Evolutionary conservation across 2,797 vertebrate genomes (phyloP).

Genomic region (Mus spretus): DNA sequence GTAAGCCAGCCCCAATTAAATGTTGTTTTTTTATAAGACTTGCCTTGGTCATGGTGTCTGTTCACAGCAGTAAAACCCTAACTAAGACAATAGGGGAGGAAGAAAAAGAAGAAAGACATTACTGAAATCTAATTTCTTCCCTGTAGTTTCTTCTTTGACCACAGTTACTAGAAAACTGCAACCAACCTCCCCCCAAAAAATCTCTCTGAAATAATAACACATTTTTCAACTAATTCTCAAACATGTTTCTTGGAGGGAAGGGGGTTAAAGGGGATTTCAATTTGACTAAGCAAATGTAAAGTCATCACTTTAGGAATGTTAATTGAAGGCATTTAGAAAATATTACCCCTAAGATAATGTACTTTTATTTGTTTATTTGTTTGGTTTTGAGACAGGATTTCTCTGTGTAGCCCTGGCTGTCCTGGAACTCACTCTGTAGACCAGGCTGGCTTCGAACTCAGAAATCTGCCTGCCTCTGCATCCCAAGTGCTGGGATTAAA

Average conservation of each 20-base stretch:
- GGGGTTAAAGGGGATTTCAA: not conserved
- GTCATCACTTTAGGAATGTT: conserved; percentile 30
- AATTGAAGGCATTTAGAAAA: not conserved
- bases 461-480: no score
- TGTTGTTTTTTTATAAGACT: no score
- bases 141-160: not conserved
- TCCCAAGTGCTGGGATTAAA: no score
- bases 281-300: conserved; percentile 54
- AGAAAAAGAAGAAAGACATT: not conserved
- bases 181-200: not conserved
- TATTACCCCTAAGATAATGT: no score
- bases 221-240: conserved; percentile 49
- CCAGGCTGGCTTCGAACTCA: no score
- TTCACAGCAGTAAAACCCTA: no score
- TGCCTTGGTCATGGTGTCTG: no score
- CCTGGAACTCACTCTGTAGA: no score
- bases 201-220: not conserved
- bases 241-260: not conserved
- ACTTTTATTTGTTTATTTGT: no score
- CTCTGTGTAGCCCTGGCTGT: no score
- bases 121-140: not conserved
- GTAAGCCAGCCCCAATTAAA: no score
- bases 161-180: not conserved
- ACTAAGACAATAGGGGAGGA: not conserved
- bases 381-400: no score